Percentiles rank a stretch among this genome's conserved stretches.
These are phyloP conservation scores for Epsilonema sp. DNA, from an alignment of 2,888 invertebrate genomes.

Conservation along the genomic window DNA sequence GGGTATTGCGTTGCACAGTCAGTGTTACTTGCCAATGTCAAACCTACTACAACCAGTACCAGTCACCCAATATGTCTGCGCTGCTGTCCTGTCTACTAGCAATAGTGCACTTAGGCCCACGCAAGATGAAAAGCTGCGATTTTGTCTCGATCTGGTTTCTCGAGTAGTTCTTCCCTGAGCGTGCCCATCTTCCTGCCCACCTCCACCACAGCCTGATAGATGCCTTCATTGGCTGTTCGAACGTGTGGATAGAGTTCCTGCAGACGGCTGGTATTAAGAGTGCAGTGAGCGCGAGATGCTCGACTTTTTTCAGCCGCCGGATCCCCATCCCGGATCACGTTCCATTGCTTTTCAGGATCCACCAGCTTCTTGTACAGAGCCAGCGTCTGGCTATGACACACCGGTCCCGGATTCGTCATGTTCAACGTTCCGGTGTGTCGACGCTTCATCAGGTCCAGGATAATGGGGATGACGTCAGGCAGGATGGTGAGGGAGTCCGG, in stretches of 20 bases:
- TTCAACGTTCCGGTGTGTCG: constrained; percentile 12
- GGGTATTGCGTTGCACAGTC: too few relatives aligned
- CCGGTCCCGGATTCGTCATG: constrained; percentile 12
- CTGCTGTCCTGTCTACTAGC: too few relatives aligned
- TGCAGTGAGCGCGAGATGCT: constrained; percentile 10
- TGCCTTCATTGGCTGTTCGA: constrained; percentile 16
- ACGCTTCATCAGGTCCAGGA: constrained; percentile 12
- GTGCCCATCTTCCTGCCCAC: not conserved
- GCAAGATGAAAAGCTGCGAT: too few relatives aligned
- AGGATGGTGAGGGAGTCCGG: constrained; percentile 15
- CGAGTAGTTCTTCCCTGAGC: too few relatives aligned
- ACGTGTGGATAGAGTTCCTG: constrained; percentile 15
- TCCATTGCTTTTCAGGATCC: not conserved
- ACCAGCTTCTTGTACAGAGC: constrained; percentile 9
- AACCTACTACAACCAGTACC: too few relatives aligned
- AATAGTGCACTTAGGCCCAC: too few relatives aligned
- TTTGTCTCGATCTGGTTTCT: too few relatives aligned
- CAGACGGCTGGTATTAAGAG: constrained; percentile 14
- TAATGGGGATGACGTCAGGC: constrained; percentile 13
- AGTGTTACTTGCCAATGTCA: too few relatives aligned
- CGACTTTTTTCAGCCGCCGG: constrained; percentile 6
- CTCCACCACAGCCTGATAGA: constrained; percentile 14
- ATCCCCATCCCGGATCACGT: constrained; percentile 5
- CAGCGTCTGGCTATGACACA: constrained; percentile 11
- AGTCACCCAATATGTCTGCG: too few relatives aligned